Conservation (phyloP, 1,140 invertebrate species). For the Pomacea maculata region DNA sequence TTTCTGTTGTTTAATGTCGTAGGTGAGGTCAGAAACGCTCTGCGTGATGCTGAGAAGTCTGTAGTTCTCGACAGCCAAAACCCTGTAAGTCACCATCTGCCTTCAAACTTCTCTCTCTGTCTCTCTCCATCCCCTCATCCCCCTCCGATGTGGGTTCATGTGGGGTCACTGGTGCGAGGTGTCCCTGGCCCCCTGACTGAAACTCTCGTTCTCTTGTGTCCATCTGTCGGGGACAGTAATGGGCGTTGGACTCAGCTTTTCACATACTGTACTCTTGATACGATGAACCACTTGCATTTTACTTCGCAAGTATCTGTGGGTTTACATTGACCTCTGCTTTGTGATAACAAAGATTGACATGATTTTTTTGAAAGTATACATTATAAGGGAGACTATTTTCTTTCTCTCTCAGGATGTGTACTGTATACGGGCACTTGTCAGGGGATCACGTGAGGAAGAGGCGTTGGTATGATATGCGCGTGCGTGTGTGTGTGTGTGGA, state of each 20-base stretch:
- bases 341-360: too few species aligned
- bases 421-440: slow-evolving; percentile 48
- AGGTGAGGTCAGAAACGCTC: slow-evolving; percentile 42
- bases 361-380: neutral
- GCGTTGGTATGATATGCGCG: slow-evolving; percentile 24
- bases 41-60: slow-evolving; percentile 52
- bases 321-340: too few species aligned
- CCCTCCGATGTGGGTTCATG: neutral
- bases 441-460: slow-evolving; percentile 44
- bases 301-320: too few species aligned
- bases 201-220: neutral
- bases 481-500: too few species aligned
- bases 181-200: neutral
- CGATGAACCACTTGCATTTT: too few species aligned
- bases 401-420: slow-evolving; percentile 49
- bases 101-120: neutral
- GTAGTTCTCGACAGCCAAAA: slow-evolving; percentile 54
- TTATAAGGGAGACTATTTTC: neutral
- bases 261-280: too few species aligned
- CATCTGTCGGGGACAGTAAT: neutral
- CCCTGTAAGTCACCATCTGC: slow-evolving; percentile 36
- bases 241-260: too few species aligned
- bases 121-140: neutral
- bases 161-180: neutral
- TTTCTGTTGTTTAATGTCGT: neutral